Evolutionary conservation across 2,113 vertebrate genomes (phyloP), one percentile per base, ranked within the genome.

Genomic region (Sarotherodon lohbergeri): DNA sequence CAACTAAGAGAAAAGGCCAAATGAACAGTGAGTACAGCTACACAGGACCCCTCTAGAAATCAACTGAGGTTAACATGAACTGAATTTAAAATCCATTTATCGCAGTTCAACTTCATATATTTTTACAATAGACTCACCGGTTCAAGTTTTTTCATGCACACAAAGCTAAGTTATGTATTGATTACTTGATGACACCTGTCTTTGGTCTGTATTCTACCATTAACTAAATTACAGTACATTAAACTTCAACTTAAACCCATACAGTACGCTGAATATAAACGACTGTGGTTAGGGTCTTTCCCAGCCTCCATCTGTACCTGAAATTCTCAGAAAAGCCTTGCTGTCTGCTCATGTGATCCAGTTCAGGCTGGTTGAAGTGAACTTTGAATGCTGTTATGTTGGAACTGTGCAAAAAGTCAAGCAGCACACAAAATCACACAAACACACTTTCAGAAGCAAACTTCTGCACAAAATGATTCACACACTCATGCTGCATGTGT

Each of bases 391-490:
- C 63, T 52, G 55, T 59, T 27, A 27, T 1, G 76, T 80, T 91
- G 88, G 83, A 94, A 94, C 17, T 82, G 80, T 56, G 85, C 57
- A 52, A 91, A 90, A 87, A n/a, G 91, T 91, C 90, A 91, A 80
- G 17, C 46, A 50, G 3, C 9, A n/a, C 22, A 50, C 6, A 6
- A 14, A 57, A 8, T 22, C 52, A 9, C n/a, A 43, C 0, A 76
- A 76, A 17, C 43, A 24, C 68, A 46, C 46, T 86, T 59, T n/a
- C 84, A 85, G 61, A 54, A 50, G 1, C 5, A 1, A 16, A 16
- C 24, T 17, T 59, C 4, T 29, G 56, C 39, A 76, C 59, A 88
- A 22, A 55, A 52, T 43, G 10, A 39, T 32, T 16, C 22, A 34
- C 43, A 19, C 5, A 17, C 13, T 11, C 50, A 82, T 0, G 39